Conservation (phyloP, 2,113 vertebrate species). For the Neolamprologus variostigma region DNA sequence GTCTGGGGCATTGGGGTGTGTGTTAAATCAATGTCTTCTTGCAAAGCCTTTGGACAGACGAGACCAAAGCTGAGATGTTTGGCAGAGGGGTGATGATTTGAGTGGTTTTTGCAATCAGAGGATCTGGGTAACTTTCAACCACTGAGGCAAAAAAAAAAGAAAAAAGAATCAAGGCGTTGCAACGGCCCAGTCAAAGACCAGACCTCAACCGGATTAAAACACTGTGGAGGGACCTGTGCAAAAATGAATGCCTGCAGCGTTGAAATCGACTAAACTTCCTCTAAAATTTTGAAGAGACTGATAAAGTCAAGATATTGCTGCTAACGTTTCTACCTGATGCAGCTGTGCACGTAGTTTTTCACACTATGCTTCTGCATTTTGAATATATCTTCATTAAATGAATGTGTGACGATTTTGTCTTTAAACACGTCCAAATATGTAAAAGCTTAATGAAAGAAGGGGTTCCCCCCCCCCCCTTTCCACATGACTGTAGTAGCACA, state of each 20-base stretch:
- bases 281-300: not conserved
- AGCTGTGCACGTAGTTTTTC: not conserved
- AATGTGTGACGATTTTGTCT: not conserved
- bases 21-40: not conserved
- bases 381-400: not conserved
- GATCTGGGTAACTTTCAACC: not conserved
- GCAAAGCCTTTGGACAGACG: not conserved
- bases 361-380: not conserved
- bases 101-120: not conserved
- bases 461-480: accelerated
- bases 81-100: not conserved
- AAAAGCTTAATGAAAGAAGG: not conserved
- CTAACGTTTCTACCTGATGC: not conserved
- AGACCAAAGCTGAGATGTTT: not conserved
- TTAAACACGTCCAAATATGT: not conserved
- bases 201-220: not conserved
- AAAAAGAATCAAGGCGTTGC: not conserved
- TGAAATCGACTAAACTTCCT: not conserved
- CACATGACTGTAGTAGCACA: not conserved
- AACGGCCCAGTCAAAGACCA: not conserved
- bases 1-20: not conserved
- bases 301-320: not conserved
- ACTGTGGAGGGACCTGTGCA: not conserved
- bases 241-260: not conserved
- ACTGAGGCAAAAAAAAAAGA: not conserved